Percentiles rank a stretch among this genome's conserved stretches.
Evolutionary conservation across 1,140 invertebrate genomes (phyloP).

Genomic region (Schlechtendalia chinensis): DNA sequence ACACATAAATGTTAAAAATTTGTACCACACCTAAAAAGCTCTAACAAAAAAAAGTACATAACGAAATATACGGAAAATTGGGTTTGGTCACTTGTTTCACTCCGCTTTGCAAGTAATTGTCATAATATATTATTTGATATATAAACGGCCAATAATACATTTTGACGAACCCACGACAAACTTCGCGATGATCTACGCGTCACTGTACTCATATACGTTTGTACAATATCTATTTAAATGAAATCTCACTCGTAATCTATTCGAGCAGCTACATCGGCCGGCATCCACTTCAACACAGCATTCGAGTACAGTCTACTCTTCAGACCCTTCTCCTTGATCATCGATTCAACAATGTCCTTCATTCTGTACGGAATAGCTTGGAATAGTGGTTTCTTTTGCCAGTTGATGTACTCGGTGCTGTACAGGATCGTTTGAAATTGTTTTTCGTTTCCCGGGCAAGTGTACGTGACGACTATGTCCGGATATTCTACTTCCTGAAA

Average conservation of each 20-base stretch:
- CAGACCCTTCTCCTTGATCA: slow-evolving; percentile 36
- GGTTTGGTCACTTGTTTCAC: too few relatives aligned
- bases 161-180: too few relatives aligned
- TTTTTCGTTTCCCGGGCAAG: slow-evolving; percentile 46
- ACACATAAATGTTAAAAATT: too few relatives aligned
- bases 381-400: slow-evolving; percentile 50
- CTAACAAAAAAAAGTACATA: too few relatives aligned
- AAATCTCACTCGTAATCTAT: slow-evolving; percentile 35
- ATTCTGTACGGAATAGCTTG: slow-evolving; percentile 50
- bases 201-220: too few relatives aligned
- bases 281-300: slow-evolving; percentile 44
- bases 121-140: too few relatives aligned
- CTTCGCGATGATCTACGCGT: too few relatives aligned
- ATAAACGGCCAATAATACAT: too few relatives aligned
- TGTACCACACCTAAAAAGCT: too few relatives aligned
- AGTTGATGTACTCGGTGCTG: slow-evolving; percentile 49
- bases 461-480: slow-evolving; percentile 48
- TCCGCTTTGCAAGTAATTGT: too few relatives aligned
- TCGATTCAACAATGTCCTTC: slow-evolving; percentile 21
- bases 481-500: slow-evolving; percentile 42
- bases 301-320: slow-evolving; percentile 48
- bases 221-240: too few relatives aligned
- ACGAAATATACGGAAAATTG: too few relatives aligned
- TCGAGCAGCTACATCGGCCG: slow-evolving; percentile 20
- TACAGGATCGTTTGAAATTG: slow-evolving; percentile 34